Base-by-base conservation (phyloP, 2,797 vertebrate species). In the Cyclopterus lumpus region DNA sequence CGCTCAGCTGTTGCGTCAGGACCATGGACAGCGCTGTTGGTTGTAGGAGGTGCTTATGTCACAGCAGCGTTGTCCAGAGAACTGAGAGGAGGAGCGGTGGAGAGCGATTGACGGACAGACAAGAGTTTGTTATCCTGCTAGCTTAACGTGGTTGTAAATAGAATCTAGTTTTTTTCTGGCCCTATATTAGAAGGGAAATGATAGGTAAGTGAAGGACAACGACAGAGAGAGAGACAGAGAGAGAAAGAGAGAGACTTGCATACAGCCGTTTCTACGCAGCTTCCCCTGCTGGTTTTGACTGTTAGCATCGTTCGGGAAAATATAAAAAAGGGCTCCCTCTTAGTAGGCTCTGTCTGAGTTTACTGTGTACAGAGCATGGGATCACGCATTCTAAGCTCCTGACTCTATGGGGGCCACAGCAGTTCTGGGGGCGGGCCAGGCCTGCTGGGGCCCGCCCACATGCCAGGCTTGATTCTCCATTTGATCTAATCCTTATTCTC, bases 401-500 rank as follows among this genome's bases (percentile, higher is more conserved):
- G 46, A n/a, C 46, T 48, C 46, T 10, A n/a, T 48, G 8, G 46
- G 46, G 46, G 46, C 46, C 46, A 48, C 20, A 48, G 46, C 46
- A n/a, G 8, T 20, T 48, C 46, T n/a, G 46, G 48, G 46, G 46
- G 20, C 3, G 8, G 44, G 20, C 46, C 46, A 1, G 46, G 20
- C 7, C 20, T 46, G 46, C 46, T 46, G 20, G 46, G 20, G 18
- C 18, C 18, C 15, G 2, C 44, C 7, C 3, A 8, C 16, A 48
- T 48, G 18, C 44, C 7, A 20, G 8, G 3, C 20, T 46, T 48
- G 9, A 82, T 78, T 59, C 53, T 40, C 9, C 42, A 38, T 78
- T 42, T 48, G 54, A 61, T 76, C 64, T 67, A 24, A 53, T 51
- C 14, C 34, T 40, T 44, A 74, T 34, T 38, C 7, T 74, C 26